Evolutionary conservation across 2,888 invertebrate species (phyloP), one percentile per base, ranked within the genome.

Genomic region (Philonicus albiceps): DNA sequence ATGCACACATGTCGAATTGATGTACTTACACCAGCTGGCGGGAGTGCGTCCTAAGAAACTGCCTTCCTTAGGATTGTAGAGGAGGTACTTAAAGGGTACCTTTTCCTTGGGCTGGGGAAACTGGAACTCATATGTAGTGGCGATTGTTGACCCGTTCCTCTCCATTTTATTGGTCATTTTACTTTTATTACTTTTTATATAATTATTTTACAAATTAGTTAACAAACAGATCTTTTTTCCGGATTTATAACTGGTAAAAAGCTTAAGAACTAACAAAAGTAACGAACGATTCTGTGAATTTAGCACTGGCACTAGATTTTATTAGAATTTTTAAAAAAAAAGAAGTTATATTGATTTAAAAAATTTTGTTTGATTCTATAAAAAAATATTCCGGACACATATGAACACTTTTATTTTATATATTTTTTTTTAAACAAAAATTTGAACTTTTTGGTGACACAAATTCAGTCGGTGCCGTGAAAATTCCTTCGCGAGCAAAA

Each of bases 11-110:
- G 37, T 37, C 0, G 37, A 37, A 37, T 37, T 31, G 11, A 13
- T 31, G 5, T 5, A 90, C 91, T 92, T 90, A 92, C 92, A 90
- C 92, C 92, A 92, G 90, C 90, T 92, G 88, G 89, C 90, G 16
- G 88, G 88, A 72, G 92, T 91, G 40, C 92, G 91, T 19, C 92
- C 92, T 37, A 91, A 90, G 86, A 90, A 88, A 16, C 91, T 89
- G 49, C 91, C 91, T 22, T 90, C 89, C 53, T 90, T 88, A 30
- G 90, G 89, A 89, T 92, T 90, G 88, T 91, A 91, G 55, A 92
- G 72, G 85, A 91, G 89, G 88, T 92, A 86, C 7, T 88, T 75
- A 16, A 90, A 87, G 3, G 90, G 89, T 88, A 90, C 88, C 86
- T 90, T 91, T 83, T 89, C 90, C 31, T 90, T 89, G 19, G 91